phyloP scores from a whole-genome alignment of 2,113 vertebrate species.

The Muntiacus reevesi region DNA sequence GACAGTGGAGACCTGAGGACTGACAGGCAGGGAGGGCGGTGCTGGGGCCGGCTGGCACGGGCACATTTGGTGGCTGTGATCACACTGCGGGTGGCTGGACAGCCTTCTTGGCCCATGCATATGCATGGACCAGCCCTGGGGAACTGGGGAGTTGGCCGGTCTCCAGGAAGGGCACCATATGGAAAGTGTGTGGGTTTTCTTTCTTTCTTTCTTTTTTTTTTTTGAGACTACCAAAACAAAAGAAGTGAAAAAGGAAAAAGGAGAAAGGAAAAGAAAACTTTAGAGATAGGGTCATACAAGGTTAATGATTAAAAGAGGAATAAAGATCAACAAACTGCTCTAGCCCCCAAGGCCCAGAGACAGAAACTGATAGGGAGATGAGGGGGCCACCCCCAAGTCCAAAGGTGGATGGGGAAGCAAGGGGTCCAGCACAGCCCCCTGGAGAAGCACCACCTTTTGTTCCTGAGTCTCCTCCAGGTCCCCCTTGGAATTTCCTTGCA shows the following conservation, averaged over 20 bases:
- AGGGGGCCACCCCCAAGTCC: too few relatives aligned
- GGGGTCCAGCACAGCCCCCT: neutral
- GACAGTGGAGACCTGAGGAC: neutral
- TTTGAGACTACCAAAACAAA: constrained; percentile 44
- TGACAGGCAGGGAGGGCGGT: neutral
- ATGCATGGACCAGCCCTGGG: constrained; percentile 52
- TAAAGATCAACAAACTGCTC: neutral
- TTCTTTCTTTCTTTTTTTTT: neutral
- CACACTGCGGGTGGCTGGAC: constrained; percentile 46
- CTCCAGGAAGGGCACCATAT: constrained; percentile 66
- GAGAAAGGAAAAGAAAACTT: neutral
- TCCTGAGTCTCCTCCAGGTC: neutral
- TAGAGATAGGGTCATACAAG: neutral
- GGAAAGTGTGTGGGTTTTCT: constrained; percentile 9
- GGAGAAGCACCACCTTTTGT: neutral
- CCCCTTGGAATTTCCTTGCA: neutral
- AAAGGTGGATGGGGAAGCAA: neutral
- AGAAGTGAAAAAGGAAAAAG: neutral
- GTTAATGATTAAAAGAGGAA: neutral
- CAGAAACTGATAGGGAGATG: neutral
- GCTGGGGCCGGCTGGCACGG: neutral
- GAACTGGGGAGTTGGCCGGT: constrained; percentile 25
- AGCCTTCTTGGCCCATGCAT: constrained; percentile 59
- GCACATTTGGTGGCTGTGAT: constrained; percentile 50
- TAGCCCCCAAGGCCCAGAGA: neutral